These are phyloP conservation scores for Lepus timidus DNA, from an alignment of 2,113 vertebrate species.

Conservation along the genomic window DNA sequence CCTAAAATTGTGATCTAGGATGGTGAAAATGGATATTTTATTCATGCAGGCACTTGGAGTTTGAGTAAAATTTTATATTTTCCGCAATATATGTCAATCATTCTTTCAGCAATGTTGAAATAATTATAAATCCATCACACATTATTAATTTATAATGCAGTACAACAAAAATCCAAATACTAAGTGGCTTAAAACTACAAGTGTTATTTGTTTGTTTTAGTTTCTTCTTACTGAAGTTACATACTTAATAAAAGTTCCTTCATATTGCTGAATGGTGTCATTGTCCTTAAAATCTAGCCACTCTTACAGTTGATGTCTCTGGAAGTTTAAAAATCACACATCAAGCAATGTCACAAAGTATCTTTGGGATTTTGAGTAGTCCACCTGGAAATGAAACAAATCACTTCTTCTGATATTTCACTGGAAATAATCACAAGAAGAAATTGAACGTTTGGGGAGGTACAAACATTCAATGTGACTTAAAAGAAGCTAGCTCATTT, in stretches of 20 bases:
- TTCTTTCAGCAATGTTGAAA: not conserved
- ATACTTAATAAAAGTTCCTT: not conserved
- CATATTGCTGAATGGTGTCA: not conserved
- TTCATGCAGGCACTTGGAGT: not conserved
- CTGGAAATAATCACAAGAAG: not conserved
- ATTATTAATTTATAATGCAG: not conserved
- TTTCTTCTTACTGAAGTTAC: not conserved
- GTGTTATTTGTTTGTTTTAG: not conserved
- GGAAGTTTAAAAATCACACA: not conserved
- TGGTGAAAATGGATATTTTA: not conserved
- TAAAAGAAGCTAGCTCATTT: not conserved
- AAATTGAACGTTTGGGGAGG: not conserved
- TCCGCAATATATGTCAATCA: not conserved
- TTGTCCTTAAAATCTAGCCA: not conserved
- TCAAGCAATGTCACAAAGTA: not conserved
- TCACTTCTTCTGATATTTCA: not conserved
- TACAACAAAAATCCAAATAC: not conserved
- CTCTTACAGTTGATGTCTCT: not conserved
- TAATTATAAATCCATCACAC: not conserved
- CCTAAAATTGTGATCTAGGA: not conserved
- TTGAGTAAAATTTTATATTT: not conserved
- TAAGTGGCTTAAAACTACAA: not conserved
- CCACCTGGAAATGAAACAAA: not conserved
- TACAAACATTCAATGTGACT: not conserved
- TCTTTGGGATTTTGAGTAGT: slow-evolving; percentile 8